phyloP scores from a whole-genome alignment of 2,888 invertebrate genomes.

The Chydorus sphaericus region DNA sequence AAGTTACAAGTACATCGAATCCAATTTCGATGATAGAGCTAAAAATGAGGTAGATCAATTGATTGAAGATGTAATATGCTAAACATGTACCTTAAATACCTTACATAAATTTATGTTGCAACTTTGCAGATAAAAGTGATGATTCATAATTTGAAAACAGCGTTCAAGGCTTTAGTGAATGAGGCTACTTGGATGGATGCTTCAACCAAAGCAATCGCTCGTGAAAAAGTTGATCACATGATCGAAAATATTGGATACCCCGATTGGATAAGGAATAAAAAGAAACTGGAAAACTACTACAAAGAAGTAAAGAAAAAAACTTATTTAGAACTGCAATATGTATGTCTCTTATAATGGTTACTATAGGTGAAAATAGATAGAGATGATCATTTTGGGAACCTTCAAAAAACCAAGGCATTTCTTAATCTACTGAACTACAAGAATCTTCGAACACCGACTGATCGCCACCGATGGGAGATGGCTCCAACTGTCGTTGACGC shows the following conservation, averaged over 20 bases:
- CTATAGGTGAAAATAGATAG: too few relatives aligned
- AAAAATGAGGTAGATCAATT: constrained; percentile 16
- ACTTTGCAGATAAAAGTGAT: constrained; percentile 6
- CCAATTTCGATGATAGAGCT: constrained; percentile 19
- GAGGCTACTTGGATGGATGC: constrained; percentile 27
- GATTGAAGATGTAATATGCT: background rate
- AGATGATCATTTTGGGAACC: constrained; percentile 14
- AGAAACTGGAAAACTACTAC: constrained; percentile 53
- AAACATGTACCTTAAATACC: background rate
- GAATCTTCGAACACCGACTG: background rate
- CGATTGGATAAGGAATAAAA: constrained; percentile 23
- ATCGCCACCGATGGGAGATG: background rate
- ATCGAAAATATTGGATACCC: constrained; percentile 29
- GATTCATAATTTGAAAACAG: constrained; percentile 10
- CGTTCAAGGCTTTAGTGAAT: constrained; percentile 14
- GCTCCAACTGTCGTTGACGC: constrained; percentile 37
- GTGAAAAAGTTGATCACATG: constrained; percentile 27
- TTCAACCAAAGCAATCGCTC: constrained; percentile 25
- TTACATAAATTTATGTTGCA: background rate
- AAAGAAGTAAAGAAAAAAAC: constrained; percentile 47
- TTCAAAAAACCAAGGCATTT: background rate
- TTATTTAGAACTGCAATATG: too few relatives aligned
- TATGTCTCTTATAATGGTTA: too few relatives aligned
- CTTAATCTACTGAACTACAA: background rate
- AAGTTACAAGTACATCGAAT: constrained; percentile 20